Base-by-base conservation (phyloP, 1,140 invertebrate species). In the Tetramorium parvispinum region DNA sequence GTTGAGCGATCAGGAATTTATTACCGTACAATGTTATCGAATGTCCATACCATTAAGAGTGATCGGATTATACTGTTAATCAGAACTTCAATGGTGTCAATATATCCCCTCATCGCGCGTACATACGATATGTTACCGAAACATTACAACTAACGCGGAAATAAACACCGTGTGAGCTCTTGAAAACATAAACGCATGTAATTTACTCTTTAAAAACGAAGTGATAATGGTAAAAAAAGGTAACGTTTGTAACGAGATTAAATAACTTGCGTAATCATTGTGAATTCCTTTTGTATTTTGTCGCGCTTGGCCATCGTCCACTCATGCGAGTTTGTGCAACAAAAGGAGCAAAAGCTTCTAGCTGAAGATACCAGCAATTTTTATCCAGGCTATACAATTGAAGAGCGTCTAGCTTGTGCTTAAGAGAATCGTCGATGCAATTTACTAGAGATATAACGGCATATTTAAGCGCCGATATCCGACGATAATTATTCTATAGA, bases 401-500 rank as follows among this genome's bases (percentile, higher is more conserved):
- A 83, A 71, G 27, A 70, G 37, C 4, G 6, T 24, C 59, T 73
- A 55, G 51, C 24, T 82, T 57, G 37, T 49, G 70, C 51, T 57
- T 55, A 43, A 43, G 5, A 46, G 51, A n/a, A 57, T 82, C 1
- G 40, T 32, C 53, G 18, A 82, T 81, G 24, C 21, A 40, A 83
- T 83, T 73, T 49, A 13, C 53, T 13, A 11, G 40, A 49, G 24
- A 59, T 59, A 59, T 59, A 73, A 82, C 40, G 21, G 53, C 43
- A 59, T 32, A 65, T 82, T 82, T 57, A 24, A 53, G 18, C 24
- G 51, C n/a, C 40, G 53, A 59, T 82, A 82, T 73, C 24, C 78
- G 11, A 82, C 24, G 40, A 73, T 73, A 59, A 82, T 82, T 82
- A 71, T 82, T 59, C 66, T 73, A 59, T 59, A 73, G 66, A 75